Conservation (phyloP, 2,113 vertebrate genomes). For the Megaleporinus macrocephalus region DNA sequence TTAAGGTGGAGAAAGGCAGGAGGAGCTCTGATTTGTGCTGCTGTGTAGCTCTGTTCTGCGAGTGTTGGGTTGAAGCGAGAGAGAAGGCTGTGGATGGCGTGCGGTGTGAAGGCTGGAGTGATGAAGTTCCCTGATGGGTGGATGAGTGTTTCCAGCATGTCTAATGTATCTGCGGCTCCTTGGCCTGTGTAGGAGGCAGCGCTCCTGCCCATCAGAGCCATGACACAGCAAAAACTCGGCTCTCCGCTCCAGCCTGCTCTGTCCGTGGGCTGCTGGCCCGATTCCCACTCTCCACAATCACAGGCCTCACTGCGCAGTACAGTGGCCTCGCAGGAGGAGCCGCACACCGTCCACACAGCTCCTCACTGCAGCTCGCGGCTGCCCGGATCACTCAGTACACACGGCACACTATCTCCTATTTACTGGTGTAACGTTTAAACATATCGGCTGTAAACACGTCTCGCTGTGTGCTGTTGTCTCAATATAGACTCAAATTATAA, state of each 20-base stretch:
- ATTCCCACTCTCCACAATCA: not conserved
- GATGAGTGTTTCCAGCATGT: not conserved
- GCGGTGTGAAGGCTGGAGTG: not conserved
- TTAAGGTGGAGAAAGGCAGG: too few species aligned
- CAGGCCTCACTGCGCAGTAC: too few species aligned
- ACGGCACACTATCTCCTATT: too few species aligned
- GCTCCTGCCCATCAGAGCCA: not conserved
- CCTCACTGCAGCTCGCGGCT: too few species aligned
- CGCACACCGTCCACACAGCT: too few species aligned
- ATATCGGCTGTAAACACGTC: too few species aligned
- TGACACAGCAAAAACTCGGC: not conserved
- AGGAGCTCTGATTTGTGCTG: too few species aligned
- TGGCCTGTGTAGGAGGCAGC: conserved; percentile 4
- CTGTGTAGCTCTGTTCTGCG: not conserved
- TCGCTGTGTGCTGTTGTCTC: too few species aligned
- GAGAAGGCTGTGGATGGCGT: not conserved
- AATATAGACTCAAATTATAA: too few species aligned
- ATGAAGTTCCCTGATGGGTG: not conserved
- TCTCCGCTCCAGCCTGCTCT: not conserved
- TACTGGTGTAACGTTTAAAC: too few species aligned
- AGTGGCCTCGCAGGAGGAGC: too few species aligned
- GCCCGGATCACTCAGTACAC: too few species aligned
- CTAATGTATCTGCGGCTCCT: conserved; percentile 5
- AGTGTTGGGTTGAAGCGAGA: not conserved
- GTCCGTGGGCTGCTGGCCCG: not conserved